A percentile compares a stretch with the other conserved stretches of the same genome.
Evolutionary conservation across 2,888 invertebrate species (phyloP).

Genomic region (Ganaspis brasiliensis): DNA sequence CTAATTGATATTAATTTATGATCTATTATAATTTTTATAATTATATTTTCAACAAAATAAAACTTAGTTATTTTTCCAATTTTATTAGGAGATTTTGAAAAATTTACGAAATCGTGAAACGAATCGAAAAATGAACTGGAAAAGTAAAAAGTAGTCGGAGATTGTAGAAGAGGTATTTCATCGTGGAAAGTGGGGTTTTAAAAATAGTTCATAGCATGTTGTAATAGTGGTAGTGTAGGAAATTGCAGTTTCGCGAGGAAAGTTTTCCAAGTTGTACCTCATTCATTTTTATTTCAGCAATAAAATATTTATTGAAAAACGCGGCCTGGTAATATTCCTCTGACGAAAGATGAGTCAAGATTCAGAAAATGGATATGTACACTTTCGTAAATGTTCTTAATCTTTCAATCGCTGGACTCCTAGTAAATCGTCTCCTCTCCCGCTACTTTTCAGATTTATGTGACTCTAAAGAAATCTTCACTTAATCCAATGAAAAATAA

Average conservation of each 20-base stretch:
- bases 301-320: constrained; percentile 25
- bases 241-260: neutral
- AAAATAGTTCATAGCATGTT: neutral
- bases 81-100: too few species aligned
- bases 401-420: neutral
- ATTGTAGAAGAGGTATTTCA: neutral
- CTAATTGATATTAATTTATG: too few species aligned
- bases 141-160: too few species aligned
- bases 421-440: neutral
- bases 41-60: too few species aligned
- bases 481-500: neutral
- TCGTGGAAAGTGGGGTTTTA: neutral
- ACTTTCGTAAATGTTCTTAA: constrained; percentile 24
- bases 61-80: too few species aligned
- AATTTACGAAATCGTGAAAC: too few species aligned
- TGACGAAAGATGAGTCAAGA: constrained; percentile 14
- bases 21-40: too few species aligned
- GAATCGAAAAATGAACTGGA: too few species aligned
- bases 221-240: neutral
- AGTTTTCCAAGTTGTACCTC: neutral
- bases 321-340: neutral
- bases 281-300: constrained; percentile 6
- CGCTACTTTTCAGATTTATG: neutral
- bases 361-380: constrained; percentile 11
- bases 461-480: neutral